Base-by-base conservation (phyloP, 2,888 invertebrate species). In the Acleris sparsana region DNA sequence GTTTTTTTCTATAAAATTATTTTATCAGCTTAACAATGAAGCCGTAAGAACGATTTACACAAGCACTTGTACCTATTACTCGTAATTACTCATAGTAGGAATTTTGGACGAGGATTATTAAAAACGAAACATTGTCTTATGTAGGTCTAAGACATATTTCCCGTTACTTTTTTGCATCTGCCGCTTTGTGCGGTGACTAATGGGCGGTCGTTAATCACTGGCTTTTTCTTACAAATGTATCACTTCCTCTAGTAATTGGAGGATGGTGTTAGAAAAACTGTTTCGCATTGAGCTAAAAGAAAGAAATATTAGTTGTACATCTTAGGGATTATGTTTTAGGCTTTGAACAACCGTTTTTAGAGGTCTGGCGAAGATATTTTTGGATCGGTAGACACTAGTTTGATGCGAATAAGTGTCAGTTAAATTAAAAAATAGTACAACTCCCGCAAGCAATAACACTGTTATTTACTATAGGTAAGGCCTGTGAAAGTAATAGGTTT, bases 101-200 rank as follows among this genome's bases (percentile, higher is more conserved):
- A 39, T 39, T 39, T 13, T 4, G 39, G 13, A 39, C 13, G 13
- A 0, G 13, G 13, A 39, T 39, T 39, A 39, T 39, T 39, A 39
- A 13, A 39, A 39, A 39, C 13, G 39, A 39, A 39, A 20, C 53
- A 20, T 22, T 62, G 48, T 62, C 22, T 57, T 13, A 69, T 69
- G 6, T 70, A 69, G 70, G 6, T 70, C 65, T 64, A 25, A 66
- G 69, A 74, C 71, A 72, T 48, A 70, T 73, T 75, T 69, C 49
- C 73, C 70, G 70, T 72, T 71, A 70, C 70, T 72, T 72, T 72
- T 72, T 70, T 72, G 69, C 69, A 68, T 62, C 62, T 74, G 74
- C 70, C 74, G 68, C 75, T 74, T 73, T 73, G 75, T 75, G 73
- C 70, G 69, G 73, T 75, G 73, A 78, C 73, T 76, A 76, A 81